phyloP scores from a whole-genome alignment of 1,140 invertebrate species.

The Drosophila sechellia region DNA sequence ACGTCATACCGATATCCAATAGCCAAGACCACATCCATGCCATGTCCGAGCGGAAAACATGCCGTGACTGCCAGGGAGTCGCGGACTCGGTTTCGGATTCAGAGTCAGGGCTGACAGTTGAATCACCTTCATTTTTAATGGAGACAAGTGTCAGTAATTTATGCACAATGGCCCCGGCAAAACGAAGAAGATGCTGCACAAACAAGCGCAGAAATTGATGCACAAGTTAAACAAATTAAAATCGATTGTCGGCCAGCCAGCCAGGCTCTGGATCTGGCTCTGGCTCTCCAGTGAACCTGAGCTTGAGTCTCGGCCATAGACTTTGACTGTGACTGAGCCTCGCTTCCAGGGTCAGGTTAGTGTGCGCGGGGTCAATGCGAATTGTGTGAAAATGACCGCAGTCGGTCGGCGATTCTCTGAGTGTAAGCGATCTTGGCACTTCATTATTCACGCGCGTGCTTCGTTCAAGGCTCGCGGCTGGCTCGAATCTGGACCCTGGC shows the following conservation, averaged over 20 bases:
- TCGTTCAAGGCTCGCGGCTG: constrained; percentile 69
- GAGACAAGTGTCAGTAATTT: constrained; percentile 84
- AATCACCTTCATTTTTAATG: constrained; percentile 83
- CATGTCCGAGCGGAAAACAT: constrained; percentile 68
- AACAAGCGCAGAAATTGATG: constrained; percentile 79
- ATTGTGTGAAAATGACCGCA: constrained; percentile 77
- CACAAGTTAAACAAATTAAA: constrained; percentile 84
- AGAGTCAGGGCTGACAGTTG: constrained; percentile 71
- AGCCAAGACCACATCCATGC: constrained; percentile 33
- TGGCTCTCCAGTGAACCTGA: constrained; percentile 60
- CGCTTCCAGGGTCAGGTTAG: constrained; percentile 67
- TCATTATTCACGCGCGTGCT: constrained; percentile 83
- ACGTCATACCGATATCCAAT: constrained; percentile 58
- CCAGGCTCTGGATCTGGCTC: constrained; percentile 1
- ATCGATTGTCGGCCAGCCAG: constrained; percentile 66
- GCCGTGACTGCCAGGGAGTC: constrained; percentile 64
- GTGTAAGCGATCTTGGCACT: constrained; percentile 83
- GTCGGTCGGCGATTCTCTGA: constrained; percentile 27
- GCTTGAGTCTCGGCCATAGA: constrained; percentile 9
- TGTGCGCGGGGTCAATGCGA: constrained; percentile 75
- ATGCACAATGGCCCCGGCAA: constrained; percentile 61
- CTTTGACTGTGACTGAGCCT: constrained; percentile 1
- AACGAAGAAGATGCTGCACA: constrained; percentile 31
- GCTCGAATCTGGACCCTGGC: constrained; percentile 24
- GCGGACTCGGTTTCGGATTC: constrained; percentile 19